Evolutionary conservation across 92 coral and sea anemone genomes (phyloP).

Genomic region (Metridium senile): DNA sequence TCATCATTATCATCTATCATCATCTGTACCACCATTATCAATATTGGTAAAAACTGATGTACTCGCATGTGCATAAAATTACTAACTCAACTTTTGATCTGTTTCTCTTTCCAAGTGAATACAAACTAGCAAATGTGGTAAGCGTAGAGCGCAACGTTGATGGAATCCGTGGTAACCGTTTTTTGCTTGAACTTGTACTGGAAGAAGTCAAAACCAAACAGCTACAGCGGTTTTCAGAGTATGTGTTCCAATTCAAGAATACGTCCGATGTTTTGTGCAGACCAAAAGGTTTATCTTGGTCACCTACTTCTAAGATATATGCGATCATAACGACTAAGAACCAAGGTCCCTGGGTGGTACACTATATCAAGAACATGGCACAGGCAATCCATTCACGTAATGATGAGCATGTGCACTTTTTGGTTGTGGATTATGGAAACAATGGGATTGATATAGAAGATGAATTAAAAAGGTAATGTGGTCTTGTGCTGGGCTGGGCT

Average conservation of each 20-base stretch:
- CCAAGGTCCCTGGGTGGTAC: constrained; percentile 83
- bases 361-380: constrained; percentile 67
- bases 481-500: not conserved
- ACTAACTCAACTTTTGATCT: not conserved
- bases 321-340: constrained; percentile 67
- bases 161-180: constrained; percentile 54
- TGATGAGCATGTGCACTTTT: constrained; percentile 62
- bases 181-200: constrained; percentile 67
- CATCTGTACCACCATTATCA: no score
- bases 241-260: constrained; percentile 36
- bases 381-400: constrained; percentile 53
- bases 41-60: no score
- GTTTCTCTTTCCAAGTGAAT: constrained; percentile 32
- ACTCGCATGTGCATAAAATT: no score
- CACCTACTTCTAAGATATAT: constrained; percentile 55
- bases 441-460: constrained; percentile 56
- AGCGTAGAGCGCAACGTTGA: constrained; percentile 70
- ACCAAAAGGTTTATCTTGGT: constrained; percentile 55
- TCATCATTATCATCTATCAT: no score
- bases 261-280: constrained; percentile 38
- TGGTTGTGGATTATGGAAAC: constrained; percentile 75
- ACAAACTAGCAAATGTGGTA: constrained; percentile 41
- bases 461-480: constrained; percentile 51
- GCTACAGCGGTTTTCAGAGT: constrained; percentile 53
- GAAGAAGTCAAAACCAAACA: constrained; percentile 31